Evolutionary conservation across 2,113 vertebrate species (phyloP), one percentile per base, ranked within the genome.

Genomic region (Sapajus apella): DNA sequence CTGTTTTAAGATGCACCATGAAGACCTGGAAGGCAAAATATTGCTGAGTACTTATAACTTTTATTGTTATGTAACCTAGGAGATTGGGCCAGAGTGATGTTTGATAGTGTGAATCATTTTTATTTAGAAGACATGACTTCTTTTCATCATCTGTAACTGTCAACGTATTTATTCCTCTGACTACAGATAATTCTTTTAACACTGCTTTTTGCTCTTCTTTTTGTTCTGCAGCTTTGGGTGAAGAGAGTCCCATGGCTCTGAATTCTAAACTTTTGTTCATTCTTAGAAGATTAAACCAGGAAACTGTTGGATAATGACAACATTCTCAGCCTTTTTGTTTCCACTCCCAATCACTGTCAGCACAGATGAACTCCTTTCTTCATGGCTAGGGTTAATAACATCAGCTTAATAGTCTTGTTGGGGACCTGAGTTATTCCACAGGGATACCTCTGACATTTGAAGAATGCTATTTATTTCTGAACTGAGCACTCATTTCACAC

Each of bases 391-490:
- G 81, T 87, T 91, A 43, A 37, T 90, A 85, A 50, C 18, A n/a
- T 76, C 80, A 72, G 47, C 32, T 77, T 92, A 81, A 87, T 83
- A 32, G 90, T 92, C 86, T 93, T n/a, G 50, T 66, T 40, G 75
- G 90, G 95, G 70, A 70, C 75, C 93, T 70, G 84, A 45, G 55
- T 35, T 95, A 23, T 82, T 94, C 92, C 50, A 3, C 21, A 37
- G 94, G 90, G 87, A 89, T 55, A 83, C 37, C 68, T 68, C 81
- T 94, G 90, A 96, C 92, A 37, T 92, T 90, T 97, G 92, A 92
- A 93, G 92, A 97, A 82, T 45, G 43, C 86, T 84, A n/a, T 90
- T 91, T 83, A n/a, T 88, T 93, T 95, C 77, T 77, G 87, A 91
- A 18, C 1, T 3, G n/a, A 88, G 85, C 6, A 4, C 43, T 93